Base-by-base conservation (phyloP, 2,888 invertebrate genomes). In the Anorthoa munda region DNA sequence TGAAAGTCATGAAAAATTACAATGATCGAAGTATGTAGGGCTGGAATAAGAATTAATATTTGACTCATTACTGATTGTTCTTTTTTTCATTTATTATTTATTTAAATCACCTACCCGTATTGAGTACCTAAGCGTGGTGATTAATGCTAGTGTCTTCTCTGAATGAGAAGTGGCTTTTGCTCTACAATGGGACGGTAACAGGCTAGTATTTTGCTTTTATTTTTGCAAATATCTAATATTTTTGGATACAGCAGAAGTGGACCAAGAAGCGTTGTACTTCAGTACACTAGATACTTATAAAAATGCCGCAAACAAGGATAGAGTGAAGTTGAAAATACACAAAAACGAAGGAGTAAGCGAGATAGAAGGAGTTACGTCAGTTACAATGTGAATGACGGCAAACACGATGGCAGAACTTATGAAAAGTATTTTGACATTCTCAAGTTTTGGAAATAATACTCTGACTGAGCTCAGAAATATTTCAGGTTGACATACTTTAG, bases 321-420 rank as follows among this genome's bases (percentile, higher is more conserved):
- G 53, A 60, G 21, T n/a, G 45, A 75, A 23, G 39, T 59, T 53
- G 31, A 59, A 53, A 9, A 55, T 50, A 50, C 18, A 56, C 60
- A 69, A 69, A 50, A 45, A 55, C 26, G 39, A 61, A 51, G 55
- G 77, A 67, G 75, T 67, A 63, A 85, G 69, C 63, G 77, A 73
- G 77, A 77, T 46, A 69, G 21, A 7, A 50, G 59, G 60, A 65
- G 51, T 72, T 77, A 69, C 80, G 75, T 75, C 75, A 67, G 60
- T n/a, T 45, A 59, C 51, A 67, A 56, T 65, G 48, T 61, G 58
- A 39, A 68, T n/a, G 66, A 69, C 55, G 68, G 67, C 53, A 67
- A 75, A 81, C 69, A 77, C 84, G 71, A 82, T 80, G 80, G 72
- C 80, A 66, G 73, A 72, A 58, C 58, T 45, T 69, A 66, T 15